Evolutionary conservation across 2,888 invertebrate genomes (phyloP).

Genomic region (Eupithecia subumbrata): DNA sequence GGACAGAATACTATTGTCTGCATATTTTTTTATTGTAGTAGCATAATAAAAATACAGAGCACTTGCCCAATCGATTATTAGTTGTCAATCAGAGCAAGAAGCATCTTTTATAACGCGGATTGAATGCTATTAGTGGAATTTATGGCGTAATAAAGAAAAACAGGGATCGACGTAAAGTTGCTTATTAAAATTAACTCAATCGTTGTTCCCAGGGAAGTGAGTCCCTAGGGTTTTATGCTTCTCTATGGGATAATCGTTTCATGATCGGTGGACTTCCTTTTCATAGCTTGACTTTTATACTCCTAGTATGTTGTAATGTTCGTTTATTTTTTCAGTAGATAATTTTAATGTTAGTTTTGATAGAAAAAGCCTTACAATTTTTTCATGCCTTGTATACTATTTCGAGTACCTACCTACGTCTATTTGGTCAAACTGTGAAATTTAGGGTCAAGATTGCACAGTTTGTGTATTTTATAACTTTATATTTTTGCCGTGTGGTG

Average conservation of each 20-base stretch:
- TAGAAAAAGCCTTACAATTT: not conserved
- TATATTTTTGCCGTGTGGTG: too few relatives aligned
- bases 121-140: not conserved
- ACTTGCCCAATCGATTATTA: not conserved
- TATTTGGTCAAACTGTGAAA: not conserved
- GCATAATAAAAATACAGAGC: not conserved
- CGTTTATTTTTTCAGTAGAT: not conserved
- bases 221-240: not conserved
- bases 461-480: not conserved
- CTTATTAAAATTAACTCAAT: conserved; percentile 10
- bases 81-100: not conserved
- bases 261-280: conserved; percentile 3
- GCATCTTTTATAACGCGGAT: not conserved
- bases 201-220: conserved; percentile 10
- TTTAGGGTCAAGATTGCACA: not conserved
- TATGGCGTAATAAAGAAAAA: conserved; percentile 5
- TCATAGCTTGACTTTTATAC: not conserved
- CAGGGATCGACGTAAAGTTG: not conserved
- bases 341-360: not conserved
- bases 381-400: not conserved
- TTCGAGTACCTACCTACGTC: not conserved
- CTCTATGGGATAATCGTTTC: conserved; percentile 7
- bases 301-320: not conserved
- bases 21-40: not conserved
- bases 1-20: not conserved